phyloP scores from a whole-genome alignment of 1,140 invertebrate genomes.

The Teleopsis dalmanni region DNA sequence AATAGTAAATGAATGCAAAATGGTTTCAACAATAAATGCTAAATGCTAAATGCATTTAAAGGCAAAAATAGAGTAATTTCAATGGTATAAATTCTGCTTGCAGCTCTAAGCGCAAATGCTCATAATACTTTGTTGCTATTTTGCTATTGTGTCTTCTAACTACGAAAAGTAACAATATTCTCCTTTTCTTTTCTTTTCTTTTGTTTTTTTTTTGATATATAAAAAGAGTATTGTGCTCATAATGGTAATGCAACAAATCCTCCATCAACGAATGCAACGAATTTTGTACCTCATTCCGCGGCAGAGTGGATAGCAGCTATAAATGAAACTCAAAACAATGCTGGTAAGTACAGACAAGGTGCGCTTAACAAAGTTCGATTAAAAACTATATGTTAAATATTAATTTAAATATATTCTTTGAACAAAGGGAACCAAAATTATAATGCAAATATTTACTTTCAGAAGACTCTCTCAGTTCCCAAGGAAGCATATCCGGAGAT shows the following conservation, averaged over 20 bases:
- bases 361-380: background rate
- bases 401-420: background rate
- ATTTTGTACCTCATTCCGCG: background rate
- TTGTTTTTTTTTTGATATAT: too few relatives aligned
- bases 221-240: too few relatives aligned
- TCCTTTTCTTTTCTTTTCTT: too few relatives aligned
- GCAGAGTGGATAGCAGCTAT: constrained; percentile 4
- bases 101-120: too few relatives aligned
- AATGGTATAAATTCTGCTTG: background rate
- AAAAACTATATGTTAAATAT: background rate
- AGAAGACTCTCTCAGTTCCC: constrained; percentile 1
- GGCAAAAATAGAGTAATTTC: background rate
- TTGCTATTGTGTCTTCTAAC: background rate
- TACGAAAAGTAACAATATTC: background rate
- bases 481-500: constrained; percentile 2
- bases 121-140: background rate
- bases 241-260: too few relatives aligned
- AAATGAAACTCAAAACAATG: background rate
- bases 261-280: background rate
- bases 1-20: too few relatives aligned
- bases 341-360: background rate
- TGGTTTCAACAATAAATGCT: too few relatives aligned
- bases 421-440: background rate
- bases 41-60: too few relatives aligned
- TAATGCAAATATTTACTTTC: background rate